Evolutionary conservation across 2,113 vertebrate genomes (phyloP).

Genomic region (Gorilla gorilla): DNA sequence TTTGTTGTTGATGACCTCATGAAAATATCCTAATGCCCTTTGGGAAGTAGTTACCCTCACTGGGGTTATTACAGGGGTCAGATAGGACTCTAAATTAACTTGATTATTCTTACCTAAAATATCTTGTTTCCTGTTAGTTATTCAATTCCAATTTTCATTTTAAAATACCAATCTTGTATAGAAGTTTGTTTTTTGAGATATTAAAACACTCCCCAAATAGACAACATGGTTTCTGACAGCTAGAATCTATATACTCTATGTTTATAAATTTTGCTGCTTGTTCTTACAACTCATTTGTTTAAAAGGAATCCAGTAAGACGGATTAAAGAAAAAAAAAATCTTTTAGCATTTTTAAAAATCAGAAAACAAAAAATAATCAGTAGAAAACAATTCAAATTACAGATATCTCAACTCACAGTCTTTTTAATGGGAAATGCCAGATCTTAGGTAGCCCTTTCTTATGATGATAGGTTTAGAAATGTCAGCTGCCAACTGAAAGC

Average conservation of each 20-base stretch:
- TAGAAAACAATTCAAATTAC: constrained; percentile 72
- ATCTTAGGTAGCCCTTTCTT: constrained; percentile 58
- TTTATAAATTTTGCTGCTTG: not conserved
- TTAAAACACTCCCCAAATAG: not conserved
- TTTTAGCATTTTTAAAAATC: constrained; percentile 61
- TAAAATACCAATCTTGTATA: not conserved
- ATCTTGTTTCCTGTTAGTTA: constrained; percentile 3
- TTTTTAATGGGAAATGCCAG: constrained; percentile 54
- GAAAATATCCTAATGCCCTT: not conserved
- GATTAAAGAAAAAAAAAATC: not conserved
- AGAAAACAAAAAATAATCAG: constrained; percentile 70
- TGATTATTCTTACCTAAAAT: constrained; percentile 40
- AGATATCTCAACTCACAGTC: constrained; percentile 51
- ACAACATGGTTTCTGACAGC: not conserved
- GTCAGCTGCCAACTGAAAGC: constrained; percentile 32
- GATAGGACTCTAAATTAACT: not conserved
- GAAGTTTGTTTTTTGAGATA: not conserved
- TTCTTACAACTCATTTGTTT: not conserved
- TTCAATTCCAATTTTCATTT: not conserved
- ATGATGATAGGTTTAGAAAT: constrained; percentile 65
- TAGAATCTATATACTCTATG: not conserved
- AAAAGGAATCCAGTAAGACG: constrained; percentile 60
- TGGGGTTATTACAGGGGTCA: not conserved
- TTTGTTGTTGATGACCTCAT: constrained; percentile 19
- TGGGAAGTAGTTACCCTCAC: not conserved